These are phyloP conservation scores for Leptopilina syphax DNA, from an alignment of 2,888 invertebrate genomes.

Conservation along the genomic window DNA sequence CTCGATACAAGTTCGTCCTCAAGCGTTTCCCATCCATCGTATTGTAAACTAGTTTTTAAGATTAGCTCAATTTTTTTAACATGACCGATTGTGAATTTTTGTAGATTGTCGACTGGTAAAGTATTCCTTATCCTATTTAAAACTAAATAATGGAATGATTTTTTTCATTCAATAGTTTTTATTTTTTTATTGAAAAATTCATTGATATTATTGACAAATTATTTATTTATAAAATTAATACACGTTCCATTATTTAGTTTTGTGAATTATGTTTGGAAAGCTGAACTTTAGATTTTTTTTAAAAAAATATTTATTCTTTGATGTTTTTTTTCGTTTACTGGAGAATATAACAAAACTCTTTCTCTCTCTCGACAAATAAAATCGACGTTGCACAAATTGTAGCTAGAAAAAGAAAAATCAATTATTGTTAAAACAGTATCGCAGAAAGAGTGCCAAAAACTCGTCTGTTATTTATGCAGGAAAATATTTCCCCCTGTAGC, in stretches of 20 bases:
- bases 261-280: neutral
- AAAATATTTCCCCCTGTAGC: conserved; percentile 20
- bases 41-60: conserved; percentile 66
- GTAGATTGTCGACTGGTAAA: conserved; percentile 68
- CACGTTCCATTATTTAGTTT: conserved; percentile 5
- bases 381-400: conserved; percentile 23
- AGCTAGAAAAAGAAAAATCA: conserved; percentile 10
- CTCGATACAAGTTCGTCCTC: conserved; percentile 48
- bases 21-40: conserved; percentile 54
- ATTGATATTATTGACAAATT: no score
- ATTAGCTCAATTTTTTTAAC: conserved; percentile 70
- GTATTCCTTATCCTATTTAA: conserved; percentile 59
- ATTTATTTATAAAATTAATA: neutral
- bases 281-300: conserved; percentile 11
- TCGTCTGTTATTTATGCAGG: conserved; percentile 22
- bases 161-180: conserved; percentile 56
- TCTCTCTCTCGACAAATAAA: neutral
- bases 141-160: conserved; percentile 37
- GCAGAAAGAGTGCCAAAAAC: conserved; percentile 31
- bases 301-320: conserved; percentile 15
- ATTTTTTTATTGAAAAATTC: neutral
- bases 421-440: conserved; percentile 27
- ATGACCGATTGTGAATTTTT: conserved; percentile 64
- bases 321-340: neutral
- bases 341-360: neutral